Base-by-base conservation (phyloP, 2,888 invertebrate species). In the Hyposoter didymator region DNA sequence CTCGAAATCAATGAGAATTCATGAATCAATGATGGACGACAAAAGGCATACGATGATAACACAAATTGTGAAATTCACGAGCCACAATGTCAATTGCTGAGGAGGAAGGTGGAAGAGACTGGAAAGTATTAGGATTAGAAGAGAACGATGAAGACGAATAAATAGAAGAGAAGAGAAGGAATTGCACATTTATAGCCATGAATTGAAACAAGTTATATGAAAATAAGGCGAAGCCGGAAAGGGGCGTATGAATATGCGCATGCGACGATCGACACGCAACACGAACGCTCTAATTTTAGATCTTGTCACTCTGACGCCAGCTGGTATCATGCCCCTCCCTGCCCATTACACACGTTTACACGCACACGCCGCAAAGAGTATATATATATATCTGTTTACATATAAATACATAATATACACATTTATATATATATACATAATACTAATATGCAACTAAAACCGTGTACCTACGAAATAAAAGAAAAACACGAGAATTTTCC, bases 181-280 rank as follows among this genome's bases (percentile, higher is more conserved):
- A 84, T 84, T 72, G 81, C 81, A 76, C 72, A 64, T 49, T 22
- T 59, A 67, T 59, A 75, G 19, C 28, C 59, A 62, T 78, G 91
- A 92, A 92, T 92, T 89, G 91, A 92, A 92, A 92, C 91, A 92
- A 92, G 92, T 92, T 93, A 91, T 59, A 59, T 92, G 92, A 92
- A 93, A 93, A 93, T 92, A 92, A 93, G 92, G 90, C 88, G 91
- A 93, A 93, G 91, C 93, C 93, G 93, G 93, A 93, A 93, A 90
- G 90, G 92, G 93, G 93, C 93, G 93, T 91, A 91, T 87, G 91
- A 47, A 93, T 92, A 92, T 91, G 91, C 91, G 91, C 91, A 92
- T 93, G 92, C 92, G 93, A 93, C 93, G 92, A 93, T 93, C 92
- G 92, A 92, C 93, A 93, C 93, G 93, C 93, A 93, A 93, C 88